Evolutionary conservation across 2,797 vertebrate species (phyloP).

Genomic region (Leucoraja ocellata): DNA sequence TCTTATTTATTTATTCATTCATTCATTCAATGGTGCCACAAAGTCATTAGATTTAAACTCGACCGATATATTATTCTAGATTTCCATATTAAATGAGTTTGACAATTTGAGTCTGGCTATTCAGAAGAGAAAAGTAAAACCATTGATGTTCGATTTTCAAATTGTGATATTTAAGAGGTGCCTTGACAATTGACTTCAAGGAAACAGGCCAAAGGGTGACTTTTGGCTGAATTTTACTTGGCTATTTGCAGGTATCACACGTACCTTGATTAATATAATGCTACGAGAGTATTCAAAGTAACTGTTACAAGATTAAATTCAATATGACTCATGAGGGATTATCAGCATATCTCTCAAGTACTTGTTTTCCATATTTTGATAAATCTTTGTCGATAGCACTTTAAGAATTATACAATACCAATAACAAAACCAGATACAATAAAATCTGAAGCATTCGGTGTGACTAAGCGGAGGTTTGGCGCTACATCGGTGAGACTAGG

Average conservation of each 20-base stretch:
- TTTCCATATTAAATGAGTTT: neutral
- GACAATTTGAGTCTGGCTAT: neutral
- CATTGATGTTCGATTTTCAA: neutral
- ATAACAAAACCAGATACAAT: neutral
- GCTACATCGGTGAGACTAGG: no score
- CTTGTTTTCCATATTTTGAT: constrained; percentile 28
- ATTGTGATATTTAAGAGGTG: neutral
- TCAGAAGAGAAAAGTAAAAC: neutral
- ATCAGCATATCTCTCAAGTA: neutral
- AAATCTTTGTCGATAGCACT: constrained; percentile 24
- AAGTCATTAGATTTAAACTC: neutral
- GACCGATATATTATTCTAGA: neutral
- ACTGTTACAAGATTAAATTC: constrained; percentile 25
- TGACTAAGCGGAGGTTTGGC: no score
- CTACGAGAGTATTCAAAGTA: constrained; percentile 28
- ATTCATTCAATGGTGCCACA: neutral
- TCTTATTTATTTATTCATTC: no score
- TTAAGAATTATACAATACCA: constrained; percentile 23
- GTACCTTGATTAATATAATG: neutral
- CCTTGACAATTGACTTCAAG: neutral
- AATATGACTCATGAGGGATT: constrained; percentile 20
- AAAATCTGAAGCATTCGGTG: no score
- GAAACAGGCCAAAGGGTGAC: neutral
- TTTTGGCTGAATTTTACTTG: neutral
- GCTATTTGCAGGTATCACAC: neutral